phyloP scores from a whole-genome alignment of 2,113 vertebrate species.

The Apodemus sylvaticus region DNA sequence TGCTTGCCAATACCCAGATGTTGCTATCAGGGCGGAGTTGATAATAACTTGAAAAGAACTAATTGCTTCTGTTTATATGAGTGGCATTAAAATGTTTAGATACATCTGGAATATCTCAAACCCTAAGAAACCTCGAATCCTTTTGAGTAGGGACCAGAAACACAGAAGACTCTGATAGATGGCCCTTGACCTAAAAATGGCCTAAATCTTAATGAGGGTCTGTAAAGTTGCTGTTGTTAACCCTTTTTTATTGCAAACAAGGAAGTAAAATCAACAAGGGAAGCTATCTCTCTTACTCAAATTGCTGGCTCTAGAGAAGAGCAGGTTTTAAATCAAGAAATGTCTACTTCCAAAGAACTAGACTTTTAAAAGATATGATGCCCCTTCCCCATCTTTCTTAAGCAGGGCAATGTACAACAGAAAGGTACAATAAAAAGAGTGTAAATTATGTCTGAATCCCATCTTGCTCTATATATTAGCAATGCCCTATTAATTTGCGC shows the following conservation, averaged over 20 bases:
- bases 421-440: background rate
- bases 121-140: background rate
- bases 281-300: background rate
- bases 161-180: background rate
- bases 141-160: background rate
- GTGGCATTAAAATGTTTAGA: background rate
- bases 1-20: background rate
- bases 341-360: background rate
- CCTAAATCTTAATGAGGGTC: background rate
- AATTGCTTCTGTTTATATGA: background rate
- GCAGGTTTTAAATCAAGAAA: background rate
- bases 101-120: background rate
- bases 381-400: background rate
- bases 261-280: background rate
- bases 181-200: background rate
- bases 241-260: background rate
- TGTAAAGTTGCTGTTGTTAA: background rate
- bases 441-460: background rate
- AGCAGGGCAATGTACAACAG: background rate
- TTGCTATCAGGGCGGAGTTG: background rate
- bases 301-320: background rate
- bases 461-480: background rate
- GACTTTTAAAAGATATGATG: background rate
- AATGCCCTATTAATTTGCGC: background rate
- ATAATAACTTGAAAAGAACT: background rate